Conservation (phyloP, 2,113 vertebrate species). For the Monopterus albus region DNA sequence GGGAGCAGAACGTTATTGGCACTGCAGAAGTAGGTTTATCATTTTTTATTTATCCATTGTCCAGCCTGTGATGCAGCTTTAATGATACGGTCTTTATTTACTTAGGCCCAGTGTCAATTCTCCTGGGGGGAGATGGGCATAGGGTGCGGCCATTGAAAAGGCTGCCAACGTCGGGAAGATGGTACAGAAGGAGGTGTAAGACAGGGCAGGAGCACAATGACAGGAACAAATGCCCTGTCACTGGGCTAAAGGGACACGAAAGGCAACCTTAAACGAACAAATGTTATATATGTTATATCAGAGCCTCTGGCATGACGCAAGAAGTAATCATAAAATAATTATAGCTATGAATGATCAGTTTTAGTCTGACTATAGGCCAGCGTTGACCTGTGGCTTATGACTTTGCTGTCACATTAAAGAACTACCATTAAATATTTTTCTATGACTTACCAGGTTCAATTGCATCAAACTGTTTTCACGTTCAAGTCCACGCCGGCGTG, state of each 20-base stretch:
- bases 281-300: neutral
- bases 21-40: conserved; percentile 46
- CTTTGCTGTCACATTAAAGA: neutral
- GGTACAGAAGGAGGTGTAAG: too few relatives aligned
- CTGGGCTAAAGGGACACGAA: neutral
- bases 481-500: neutral
- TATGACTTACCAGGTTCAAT: neutral
- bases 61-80: conserved; percentile 44
- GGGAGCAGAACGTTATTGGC: neutral
- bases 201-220: neutral
- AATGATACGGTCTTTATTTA: conserved; percentile 61
- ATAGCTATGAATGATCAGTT: neutral
- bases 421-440: neutral
- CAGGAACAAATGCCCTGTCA: conserved; percentile 62
- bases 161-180: conserved; percentile 45
- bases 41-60: conserved; percentile 14
- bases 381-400: neutral
- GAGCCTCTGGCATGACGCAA: conserved; percentile 16
- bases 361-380: neutral
- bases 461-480: neutral
- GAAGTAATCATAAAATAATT: neutral
- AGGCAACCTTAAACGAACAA: neutral
- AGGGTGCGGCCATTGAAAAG: conserved; percentile 78
- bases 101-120: conserved; percentile 54
- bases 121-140: conserved; percentile 65